phyloP scores from a whole-genome alignment of 2,797 vertebrate species.

The Pelobates cultripes region DNA sequence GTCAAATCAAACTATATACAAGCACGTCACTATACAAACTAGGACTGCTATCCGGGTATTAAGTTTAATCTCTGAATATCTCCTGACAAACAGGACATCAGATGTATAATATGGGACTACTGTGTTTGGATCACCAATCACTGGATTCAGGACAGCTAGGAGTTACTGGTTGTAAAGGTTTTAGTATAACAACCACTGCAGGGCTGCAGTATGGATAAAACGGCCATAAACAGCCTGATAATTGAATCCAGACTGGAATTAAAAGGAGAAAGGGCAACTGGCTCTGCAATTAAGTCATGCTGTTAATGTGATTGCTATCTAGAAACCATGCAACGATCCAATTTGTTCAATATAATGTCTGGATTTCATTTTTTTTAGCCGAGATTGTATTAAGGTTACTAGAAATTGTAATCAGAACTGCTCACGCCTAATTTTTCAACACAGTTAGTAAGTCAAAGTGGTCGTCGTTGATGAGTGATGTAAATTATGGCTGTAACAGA shows the following conservation, averaged over 20 bases:
- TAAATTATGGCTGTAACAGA: neutral
- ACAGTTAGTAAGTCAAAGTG: constrained; percentile 3
- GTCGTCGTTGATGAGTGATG: neutral
- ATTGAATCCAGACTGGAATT: constrained; percentile 37
- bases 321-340: neutral
- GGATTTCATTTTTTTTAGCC: neutral
- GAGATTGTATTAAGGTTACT: constrained; percentile 8
- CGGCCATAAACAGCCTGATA: constrained; percentile 6
- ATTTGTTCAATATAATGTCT: neutral
- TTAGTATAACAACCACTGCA: neutral
- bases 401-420: constrained; percentile 13
- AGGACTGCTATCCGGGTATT: no score
- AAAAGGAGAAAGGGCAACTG: constrained; percentile 10
- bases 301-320: constrained; percentile 12
- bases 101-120: no score
- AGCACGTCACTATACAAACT: no score
- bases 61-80: no score
- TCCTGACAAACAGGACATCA: no score
- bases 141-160: no score
- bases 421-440: neutral
- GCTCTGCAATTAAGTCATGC: constrained; percentile 7
- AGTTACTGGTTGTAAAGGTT: no score
- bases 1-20: no score
- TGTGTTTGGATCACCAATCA: no score
- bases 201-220: neutral